These are phyloP conservation scores for Galaxias olidus DNA, from an alignment of 2,797 vertebrate genomes.

Conservation along the genomic window DNA sequence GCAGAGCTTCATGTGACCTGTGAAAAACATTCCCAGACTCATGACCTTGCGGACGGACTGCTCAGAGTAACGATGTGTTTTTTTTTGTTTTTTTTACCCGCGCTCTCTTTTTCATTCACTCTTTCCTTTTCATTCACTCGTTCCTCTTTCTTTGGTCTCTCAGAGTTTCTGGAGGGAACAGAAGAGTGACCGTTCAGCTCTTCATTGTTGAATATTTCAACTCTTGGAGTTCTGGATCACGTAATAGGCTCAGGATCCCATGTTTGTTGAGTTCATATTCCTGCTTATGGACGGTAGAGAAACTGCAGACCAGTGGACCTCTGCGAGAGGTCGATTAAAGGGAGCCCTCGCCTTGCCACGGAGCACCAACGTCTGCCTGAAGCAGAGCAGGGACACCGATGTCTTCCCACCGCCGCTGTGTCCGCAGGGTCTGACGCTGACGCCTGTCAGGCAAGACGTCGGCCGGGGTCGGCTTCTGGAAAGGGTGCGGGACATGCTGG, in stretches of 20 bases:
- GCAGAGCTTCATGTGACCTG: slow-evolving; percentile 57
- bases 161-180: slow-evolving; percentile 5
- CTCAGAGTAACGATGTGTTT: slow-evolving; percentile 62
- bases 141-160: slow-evolving; percentile 22
- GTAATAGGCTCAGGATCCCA: too few species aligned
- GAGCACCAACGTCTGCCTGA: too few species aligned
- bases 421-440: not conserved
- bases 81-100: slow-evolving; percentile 45
- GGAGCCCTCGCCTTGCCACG: too few species aligned
- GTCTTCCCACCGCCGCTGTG: slow-evolving; percentile 4
- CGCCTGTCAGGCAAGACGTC: slow-evolving; percentile 5
- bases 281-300: too few species aligned
- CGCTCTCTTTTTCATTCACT: not conserved
- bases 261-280: too few species aligned
- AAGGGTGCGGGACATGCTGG: slow-evolving; percentile 70
- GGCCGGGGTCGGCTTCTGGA: slow-evolving; percentile 6
- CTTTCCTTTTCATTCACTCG: slow-evolving; percentile 6
- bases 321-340: too few species aligned
- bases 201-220: too few species aligned
- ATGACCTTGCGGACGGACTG: slow-evolving; percentile 45
- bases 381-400: slow-evolving; percentile 2
- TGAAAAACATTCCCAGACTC: slow-evolving; percentile 61
- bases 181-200: too few species aligned
- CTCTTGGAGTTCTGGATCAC: too few species aligned
- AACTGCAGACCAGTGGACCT: too few species aligned